Evolutionary conservation across 2,113 vertebrate genomes (phyloP).

Genomic region (Notarius lentiginosus): DNA sequence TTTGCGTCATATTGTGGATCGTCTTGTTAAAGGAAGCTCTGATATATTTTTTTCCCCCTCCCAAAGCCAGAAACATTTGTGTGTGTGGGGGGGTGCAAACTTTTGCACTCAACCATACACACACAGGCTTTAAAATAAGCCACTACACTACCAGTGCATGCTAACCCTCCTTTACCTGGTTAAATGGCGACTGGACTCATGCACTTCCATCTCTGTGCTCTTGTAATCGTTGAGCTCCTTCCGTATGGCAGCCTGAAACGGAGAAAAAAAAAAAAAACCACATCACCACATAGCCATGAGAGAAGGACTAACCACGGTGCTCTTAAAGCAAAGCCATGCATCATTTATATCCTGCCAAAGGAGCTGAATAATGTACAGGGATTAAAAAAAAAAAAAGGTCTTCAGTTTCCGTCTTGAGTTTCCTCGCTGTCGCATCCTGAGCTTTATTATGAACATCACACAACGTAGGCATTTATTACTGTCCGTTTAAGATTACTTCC

Average conservation of each 20-base stretch:
- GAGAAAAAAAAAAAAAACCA: neutral
- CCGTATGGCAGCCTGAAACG: conserved; percentile 89
- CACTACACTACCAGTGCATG: neutral
- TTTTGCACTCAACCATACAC: neutral
- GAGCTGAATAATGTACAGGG: neutral
- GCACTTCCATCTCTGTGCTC: conserved; percentile 98
- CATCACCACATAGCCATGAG: neutral
- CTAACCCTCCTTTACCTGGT: conserved; percentile 76
- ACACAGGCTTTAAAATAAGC: neutral
- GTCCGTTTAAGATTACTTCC: neutral
- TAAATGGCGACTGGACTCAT: conserved; percentile 96
- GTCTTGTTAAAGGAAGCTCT: too few relatives aligned
- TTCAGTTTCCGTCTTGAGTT: neutral
- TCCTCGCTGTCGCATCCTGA: neutral
- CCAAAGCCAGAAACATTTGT: neutral
- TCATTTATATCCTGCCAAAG: neutral
- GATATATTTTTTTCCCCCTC: neutral
- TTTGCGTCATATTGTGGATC: neutral
- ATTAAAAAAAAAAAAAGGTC: too few relatives aligned
- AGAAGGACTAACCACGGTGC: conserved; percentile 36
- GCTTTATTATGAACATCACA: neutral
- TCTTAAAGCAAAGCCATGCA: neutral
- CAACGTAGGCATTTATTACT: too few relatives aligned
- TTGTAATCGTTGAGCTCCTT: conserved; percentile 98
- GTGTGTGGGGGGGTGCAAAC: neutral